These are phyloP conservation scores for Hyles vespertilio DNA, from an alignment of 1,140 invertebrate species.

Conservation along the genomic window DNA sequence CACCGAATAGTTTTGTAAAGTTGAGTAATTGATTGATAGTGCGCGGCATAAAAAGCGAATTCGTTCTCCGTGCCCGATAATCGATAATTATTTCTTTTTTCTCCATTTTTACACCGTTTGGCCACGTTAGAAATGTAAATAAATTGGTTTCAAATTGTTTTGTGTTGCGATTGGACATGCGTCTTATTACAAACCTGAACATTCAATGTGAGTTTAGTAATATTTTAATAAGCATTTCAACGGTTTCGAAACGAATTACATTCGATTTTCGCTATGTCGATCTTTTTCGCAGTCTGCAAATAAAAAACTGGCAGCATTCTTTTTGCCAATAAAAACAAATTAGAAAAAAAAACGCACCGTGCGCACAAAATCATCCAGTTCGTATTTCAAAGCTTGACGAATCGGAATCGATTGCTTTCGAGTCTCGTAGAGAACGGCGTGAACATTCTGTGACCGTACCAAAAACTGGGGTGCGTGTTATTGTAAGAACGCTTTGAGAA, in stretches of 20 bases:
- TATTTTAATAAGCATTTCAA: too few species aligned
- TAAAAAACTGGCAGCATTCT: background rate
- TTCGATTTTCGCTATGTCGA: background rate
- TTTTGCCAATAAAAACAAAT: conserved; percentile 1
- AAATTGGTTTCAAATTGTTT: conserved; percentile 11
- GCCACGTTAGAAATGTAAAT: conserved; percentile 3
- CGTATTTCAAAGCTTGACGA: conserved; percentile 36
- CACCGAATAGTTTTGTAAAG: conserved; percentile 15
- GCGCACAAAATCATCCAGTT: conserved; percentile 7
- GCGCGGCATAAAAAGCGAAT: conserved; percentile 19
- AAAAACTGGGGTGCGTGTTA: conserved; percentile 23
- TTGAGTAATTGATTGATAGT: conserved; percentile 27
- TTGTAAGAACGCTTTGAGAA: conserved; percentile 16
- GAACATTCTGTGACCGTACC: conserved; percentile 17
- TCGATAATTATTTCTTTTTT: conserved; percentile 29
- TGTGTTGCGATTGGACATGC: conserved; percentile 16
- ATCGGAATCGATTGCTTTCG: conserved; percentile 31
- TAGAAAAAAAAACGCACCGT: conserved; percentile 2
- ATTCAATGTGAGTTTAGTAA: background rate
- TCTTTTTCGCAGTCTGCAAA: background rate
- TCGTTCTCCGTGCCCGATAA: conserved; percentile 21
- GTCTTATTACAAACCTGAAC: conserved; percentile 16
- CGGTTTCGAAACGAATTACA: conserved; percentile 3
- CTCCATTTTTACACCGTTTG: background rate
- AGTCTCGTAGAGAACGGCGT: conserved; percentile 14